Percentiles rank a stretch among this genome's conserved stretches.
Evolutionary conservation across 2,888 invertebrate species (phyloP).

Genomic region (Drosophila kambysellisi): DNA sequence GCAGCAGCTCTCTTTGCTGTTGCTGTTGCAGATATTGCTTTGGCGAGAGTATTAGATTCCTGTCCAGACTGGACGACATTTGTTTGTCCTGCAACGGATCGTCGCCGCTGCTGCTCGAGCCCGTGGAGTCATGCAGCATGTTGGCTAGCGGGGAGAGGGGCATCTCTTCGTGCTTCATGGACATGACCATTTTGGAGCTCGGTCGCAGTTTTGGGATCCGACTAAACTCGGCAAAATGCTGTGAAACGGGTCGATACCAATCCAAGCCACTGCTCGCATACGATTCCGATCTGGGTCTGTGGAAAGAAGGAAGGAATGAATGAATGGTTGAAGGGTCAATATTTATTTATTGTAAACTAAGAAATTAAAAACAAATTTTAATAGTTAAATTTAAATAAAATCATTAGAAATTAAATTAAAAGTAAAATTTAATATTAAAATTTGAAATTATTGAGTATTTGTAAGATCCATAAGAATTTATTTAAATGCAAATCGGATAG

Average conservation of each 20-base stretch:
- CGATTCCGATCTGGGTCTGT: constrained; percentile 75
- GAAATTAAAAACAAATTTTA: not conserved
- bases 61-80: constrained; percentile 48
- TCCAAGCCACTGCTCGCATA: constrained; percentile 76
- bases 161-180: constrained; percentile 83
- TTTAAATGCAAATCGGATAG: not conserved
- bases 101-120: constrained; percentile 83
- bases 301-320: not conserved
- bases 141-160: constrained; percentile 83
- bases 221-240: constrained; percentile 83
- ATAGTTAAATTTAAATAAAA: too few relatives aligned
- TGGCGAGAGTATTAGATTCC: constrained; percentile 69
- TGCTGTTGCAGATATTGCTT: constrained; percentile 74
- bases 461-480: not conserved
- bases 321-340: not conserved
- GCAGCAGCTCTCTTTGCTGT: constrained; percentile 48
- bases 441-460: not conserved
- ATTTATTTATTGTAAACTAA: not conserved
- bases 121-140: constrained; percentile 84
- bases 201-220: constrained; percentile 84
- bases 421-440: not conserved
- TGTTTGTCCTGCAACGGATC: constrained; percentile 62
- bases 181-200: constrained; percentile 84
- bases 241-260: constrained; percentile 83
- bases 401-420: not conserved